Percentiles rank a stretch among this genome's conserved stretches.
These are phyloP conservation scores for Cheilosia soror DNA, from an alignment of 2,888 invertebrate species.

Conservation along the genomic window DNA sequence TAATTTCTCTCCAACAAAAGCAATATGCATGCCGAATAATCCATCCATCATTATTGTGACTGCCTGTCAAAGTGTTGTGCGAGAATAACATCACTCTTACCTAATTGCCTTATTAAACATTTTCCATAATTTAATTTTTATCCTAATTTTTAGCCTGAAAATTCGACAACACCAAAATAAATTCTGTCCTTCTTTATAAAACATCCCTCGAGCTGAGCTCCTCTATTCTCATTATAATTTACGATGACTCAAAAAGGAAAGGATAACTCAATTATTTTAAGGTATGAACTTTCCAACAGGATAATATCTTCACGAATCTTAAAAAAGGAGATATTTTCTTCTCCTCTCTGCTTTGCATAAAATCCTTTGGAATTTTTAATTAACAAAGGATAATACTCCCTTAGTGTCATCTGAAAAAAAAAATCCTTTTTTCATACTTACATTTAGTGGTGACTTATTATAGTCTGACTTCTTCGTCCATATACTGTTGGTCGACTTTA, in stretches of 20 bases:
- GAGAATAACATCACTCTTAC: not conserved
- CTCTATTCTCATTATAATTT: slow-evolving; percentile 27
- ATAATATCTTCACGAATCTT: slow-evolving; percentile 6
- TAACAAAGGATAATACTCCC: not conserved
- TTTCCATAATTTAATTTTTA: slow-evolving; percentile 18
- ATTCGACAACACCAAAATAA: not conserved
- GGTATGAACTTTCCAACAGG: slow-evolving; percentile 6
- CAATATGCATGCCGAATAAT: not conserved
- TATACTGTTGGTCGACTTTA: slow-evolving; percentile 78
- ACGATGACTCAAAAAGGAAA: slow-evolving; percentile 8
- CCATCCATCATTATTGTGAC: not conserved
- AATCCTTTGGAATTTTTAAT: slow-evolving; percentile 25
- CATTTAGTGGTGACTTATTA: slow-evolving; percentile 77
- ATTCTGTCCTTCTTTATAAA: not conserved
- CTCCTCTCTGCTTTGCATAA: not conserved
- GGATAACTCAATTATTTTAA: slow-evolving; percentile 45
- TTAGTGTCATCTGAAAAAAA: not conserved
- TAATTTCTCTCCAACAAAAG: not conserved
- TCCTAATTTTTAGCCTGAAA: not conserved
- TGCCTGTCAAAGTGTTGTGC: not conserved
- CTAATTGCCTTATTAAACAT: slow-evolving; percentile 25
- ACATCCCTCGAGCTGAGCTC: not conserved
- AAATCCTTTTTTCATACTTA: slow-evolving; percentile 59
- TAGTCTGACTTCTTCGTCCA: slow-evolving; percentile 78
- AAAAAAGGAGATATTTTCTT: not conserved